These are phyloP conservation scores for Microtus montanus DNA, from an alignment of 2,113 vertebrate species.

Conservation along the genomic window DNA sequence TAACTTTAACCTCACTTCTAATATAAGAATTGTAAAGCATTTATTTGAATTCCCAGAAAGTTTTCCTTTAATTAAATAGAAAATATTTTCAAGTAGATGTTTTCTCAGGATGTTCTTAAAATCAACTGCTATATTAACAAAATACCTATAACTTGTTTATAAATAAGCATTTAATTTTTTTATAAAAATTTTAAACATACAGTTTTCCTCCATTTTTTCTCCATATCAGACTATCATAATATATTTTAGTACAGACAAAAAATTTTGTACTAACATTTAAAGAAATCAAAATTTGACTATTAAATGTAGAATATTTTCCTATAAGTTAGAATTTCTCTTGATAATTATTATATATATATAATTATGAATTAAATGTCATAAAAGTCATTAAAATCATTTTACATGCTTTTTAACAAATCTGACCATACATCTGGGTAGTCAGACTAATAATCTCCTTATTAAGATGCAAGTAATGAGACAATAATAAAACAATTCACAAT, in stretches of 20 bases:
- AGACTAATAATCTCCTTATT: slow-evolving; percentile 37
- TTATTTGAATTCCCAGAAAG: slow-evolving; percentile 48
- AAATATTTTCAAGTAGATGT: slow-evolving; percentile 48
- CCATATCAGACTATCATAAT: slow-evolving; percentile 14
- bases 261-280: slow-evolving; percentile 28
- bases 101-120: slow-evolving; percentile 54
- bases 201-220: slow-evolving; percentile 14
- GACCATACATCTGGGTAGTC: background rate
- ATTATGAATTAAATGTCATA: slow-evolving; percentile 19
- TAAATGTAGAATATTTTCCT: slow-evolving; percentile 49
- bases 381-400: slow-evolving; percentile 29
- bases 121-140: slow-evolving; percentile 53
- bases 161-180: background rate
- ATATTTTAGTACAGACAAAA: slow-evolving; percentile 61
- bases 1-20: slow-evolving; percentile 47
- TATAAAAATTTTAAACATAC: slow-evolving; percentile 15
- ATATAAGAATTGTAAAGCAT: slow-evolving; percentile 46
- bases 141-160: slow-evolving; percentile 42
- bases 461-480: slow-evolving; percentile 49
- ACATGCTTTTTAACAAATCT: slow-evolving; percentile 42
- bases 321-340: slow-evolving; percentile 6
- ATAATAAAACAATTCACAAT: slow-evolving; percentile 54
- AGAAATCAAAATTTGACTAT: slow-evolving; percentile 39
- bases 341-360: slow-evolving; percentile 16
- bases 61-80: slow-evolving; percentile 56